A percentile compares a stretch with the other conserved stretches of the same genome.
These are phyloP conservation scores for Ploceus nigricollis DNA, from an alignment of 2,113 vertebrate species.

Conservation along the genomic window DNA sequence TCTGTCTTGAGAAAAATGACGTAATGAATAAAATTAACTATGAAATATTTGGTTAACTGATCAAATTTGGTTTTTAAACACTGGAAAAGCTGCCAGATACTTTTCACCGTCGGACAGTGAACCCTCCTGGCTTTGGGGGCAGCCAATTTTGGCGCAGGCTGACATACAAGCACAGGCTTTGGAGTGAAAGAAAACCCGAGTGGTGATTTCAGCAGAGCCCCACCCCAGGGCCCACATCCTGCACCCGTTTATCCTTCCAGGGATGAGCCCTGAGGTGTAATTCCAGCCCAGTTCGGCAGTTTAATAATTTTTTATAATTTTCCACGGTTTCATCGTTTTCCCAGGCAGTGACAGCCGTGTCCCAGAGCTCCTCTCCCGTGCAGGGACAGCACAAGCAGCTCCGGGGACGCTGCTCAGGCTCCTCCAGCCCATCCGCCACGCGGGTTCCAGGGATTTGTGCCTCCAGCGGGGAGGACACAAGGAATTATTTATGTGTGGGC, in stretches of 20 bases:
- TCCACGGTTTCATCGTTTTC: fast-evolving
- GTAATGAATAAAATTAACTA: neutral
- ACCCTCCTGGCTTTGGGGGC: neutral
- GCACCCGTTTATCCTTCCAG: neutral
- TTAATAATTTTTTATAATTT: fast-evolving
- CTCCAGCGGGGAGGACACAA: neutral
- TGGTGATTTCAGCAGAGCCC: neutral
- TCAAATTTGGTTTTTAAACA: neutral
- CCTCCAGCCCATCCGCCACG: neutral
- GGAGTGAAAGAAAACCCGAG: neutral
- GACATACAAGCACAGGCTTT: neutral
- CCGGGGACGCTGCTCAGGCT: neutral
- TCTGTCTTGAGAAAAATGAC: neutral
- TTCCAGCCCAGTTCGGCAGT: neutral
- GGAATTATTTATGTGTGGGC: neutral
- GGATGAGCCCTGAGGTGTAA: neutral
- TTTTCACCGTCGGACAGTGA: neutral
- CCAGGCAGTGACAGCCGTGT: neutral
- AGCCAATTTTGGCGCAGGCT: neutral
- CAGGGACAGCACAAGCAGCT: neutral
- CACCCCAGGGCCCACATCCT: neutral
- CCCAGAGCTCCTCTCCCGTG: neutral
- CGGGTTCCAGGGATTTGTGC: neutral
- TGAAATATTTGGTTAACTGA: neutral
- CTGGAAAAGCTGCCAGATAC: neutral